Percentiles rank a stretch among this genome's conserved stretches.
These are phyloP conservation scores for Spodoptera littoralis DNA, from an alignment of 2,888 invertebrate genomes.

Conservation along the genomic window DNA sequence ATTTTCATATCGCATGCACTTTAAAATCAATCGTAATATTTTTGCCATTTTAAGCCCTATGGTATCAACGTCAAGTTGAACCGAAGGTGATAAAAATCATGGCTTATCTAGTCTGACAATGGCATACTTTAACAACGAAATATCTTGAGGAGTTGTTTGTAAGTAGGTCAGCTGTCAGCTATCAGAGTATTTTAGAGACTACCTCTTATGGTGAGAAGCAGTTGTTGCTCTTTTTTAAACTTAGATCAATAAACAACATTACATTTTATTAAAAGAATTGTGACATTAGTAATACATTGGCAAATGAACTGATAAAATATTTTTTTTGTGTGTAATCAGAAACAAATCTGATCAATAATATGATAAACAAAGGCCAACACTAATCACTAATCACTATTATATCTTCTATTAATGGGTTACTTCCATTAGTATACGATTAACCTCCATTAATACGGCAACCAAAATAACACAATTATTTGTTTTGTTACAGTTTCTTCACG, in stretches of 20 bases:
- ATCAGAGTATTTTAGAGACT: too few species aligned
- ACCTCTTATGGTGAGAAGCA: too few species aligned
- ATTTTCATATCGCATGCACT: conserved; percentile 7
- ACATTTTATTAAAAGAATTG: too few species aligned
- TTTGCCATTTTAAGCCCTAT: background rate
- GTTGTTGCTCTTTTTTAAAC: too few species aligned
- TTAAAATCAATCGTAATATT: background rate
- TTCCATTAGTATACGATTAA: background rate
- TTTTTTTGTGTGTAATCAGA: background rate
- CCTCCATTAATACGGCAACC: background rate
- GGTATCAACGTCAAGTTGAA: background rate
- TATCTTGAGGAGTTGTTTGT: background rate
- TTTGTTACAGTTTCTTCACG: conserved; percentile 80
- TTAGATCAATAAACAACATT: too few species aligned
- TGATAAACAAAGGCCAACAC: background rate
- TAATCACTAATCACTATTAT: background rate
- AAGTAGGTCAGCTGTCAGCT: background rate
- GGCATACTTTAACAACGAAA: background rate
- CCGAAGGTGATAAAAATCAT: conserved; percentile 3
- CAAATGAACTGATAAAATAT: background rate
- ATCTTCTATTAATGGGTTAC: background rate
- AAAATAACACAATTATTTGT: conserved; percentile 3
- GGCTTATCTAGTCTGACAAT: background rate
- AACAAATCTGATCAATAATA: background rate
- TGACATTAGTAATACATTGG: too few species aligned